Base-by-base conservation (phyloP, 2,888 invertebrate genomes). In the Smittia aterrima region DNA sequence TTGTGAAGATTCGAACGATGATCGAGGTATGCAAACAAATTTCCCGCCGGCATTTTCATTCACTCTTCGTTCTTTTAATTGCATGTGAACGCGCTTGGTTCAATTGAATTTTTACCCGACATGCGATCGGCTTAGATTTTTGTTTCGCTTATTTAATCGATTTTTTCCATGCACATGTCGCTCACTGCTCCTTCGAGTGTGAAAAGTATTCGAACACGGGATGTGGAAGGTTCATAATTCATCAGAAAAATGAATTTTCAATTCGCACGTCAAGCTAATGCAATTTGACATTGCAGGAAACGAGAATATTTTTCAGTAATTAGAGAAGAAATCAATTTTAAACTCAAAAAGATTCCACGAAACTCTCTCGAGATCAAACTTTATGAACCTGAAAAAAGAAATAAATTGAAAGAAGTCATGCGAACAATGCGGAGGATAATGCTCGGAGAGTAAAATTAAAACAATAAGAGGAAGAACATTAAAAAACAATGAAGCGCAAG, bases 401-500 rank as follows among this genome's bases (percentile, higher is more conserved):
- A 58, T 58, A 58, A 58, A 58, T 58, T 58, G 58, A 58, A 58
- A 58, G 58, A 20, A 58, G 18, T 58, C 58, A 58, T 2, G 20
- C 58, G 22, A 58, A 58, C 58, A 58, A 58, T 58, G 58, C 11
- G 22, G n/a, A 58, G 58, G 47, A 47, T 47, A 38, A 38, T 38
- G 16, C 47, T 3, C 16, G 13, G 47, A 47, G 47, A n/a, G 16
- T 47, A 58, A 58, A 58, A 47, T 47, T 47, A 47, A 58, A 58
- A 58, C 58, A 58, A 58, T 58, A 58, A 18, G 13, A 58, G n/a
- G 13, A 22, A 22, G 58, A 22, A 58, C 58, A 58, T 58, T 58
- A 58, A 58, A 58, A 58, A 58, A 58, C 58, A 58, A 58, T 58
- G 58, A 58, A 58, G n/a, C 58, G n/a, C 7, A n/a, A 58, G 22